Evolutionary conservation across 1,140 invertebrate genomes (phyloP).

Genomic region (Anoplophora glabripennis): DNA sequence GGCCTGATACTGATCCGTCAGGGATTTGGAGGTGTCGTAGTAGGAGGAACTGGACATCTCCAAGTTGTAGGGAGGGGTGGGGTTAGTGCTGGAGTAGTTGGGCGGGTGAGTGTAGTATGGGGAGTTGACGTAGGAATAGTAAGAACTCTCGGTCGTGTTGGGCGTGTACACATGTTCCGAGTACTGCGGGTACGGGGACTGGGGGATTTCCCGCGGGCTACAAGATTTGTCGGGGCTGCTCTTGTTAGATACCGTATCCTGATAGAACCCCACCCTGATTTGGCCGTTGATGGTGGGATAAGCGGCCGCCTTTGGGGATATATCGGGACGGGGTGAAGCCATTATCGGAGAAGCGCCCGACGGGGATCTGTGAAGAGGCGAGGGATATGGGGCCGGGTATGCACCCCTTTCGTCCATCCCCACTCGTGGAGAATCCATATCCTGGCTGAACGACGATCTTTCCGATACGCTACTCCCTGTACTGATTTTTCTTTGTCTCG

Average conservation of each 20-base stretch:
- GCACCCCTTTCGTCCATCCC: conserved; percentile 58
- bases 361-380: conserved; percentile 60
- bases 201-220: conserved; percentile 61
- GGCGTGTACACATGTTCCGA: conserved; percentile 59
- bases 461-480: conserved; percentile 72
- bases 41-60: conserved; percentile 31
- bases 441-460: conserved; percentile 71
- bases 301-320: conserved; percentile 62
- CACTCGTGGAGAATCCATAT: conserved; percentile 65
- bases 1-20: conserved; percentile 38
- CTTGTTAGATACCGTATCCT: conserved; percentile 69
- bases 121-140: conserved; percentile 39
- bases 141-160: conserved; percentile 34
- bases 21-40: conserved; percentile 40
- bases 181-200: conserved; percentile 60
- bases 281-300: conserved; percentile 66
- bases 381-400: conserved; percentile 63
- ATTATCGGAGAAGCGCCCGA: conserved; percentile 54
- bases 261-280: conserved; percentile 74
- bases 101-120: conserved; percentile 41
- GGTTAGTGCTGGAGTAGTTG: conserved; percentile 44
- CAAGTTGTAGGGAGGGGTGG: conserved; percentile 34
- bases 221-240: conserved; percentile 71
- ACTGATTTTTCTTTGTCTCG: conserved; percentile 62
- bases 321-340: conserved; percentile 51